Base-by-base conservation (phyloP, 1,140 invertebrate genomes). In the Steinernema feltiae region DNA sequence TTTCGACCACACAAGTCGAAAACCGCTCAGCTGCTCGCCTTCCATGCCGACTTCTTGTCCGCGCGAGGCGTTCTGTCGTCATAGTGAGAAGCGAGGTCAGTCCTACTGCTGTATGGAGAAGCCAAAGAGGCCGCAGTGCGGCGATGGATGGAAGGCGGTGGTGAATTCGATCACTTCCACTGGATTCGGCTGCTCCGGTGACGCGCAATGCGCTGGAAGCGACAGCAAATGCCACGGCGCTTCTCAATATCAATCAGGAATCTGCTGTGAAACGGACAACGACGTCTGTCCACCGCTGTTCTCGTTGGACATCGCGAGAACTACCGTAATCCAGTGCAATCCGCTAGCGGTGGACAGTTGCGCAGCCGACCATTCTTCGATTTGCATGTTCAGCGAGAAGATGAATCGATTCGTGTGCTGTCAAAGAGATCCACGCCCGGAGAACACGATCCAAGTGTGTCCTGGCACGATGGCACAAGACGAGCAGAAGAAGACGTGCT, bases 231-330 rank as follows among this genome's bases (percentile, higher is more conserved):
- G 53, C 53, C 24, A 63, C 24, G 53, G 53, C 12, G 53, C 53
- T 27, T 63, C 53, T 27, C 53, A 63, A 27, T 3, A 17, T 7
- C 53, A 27, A 21, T 63, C 53, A 3, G 53, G 53, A 3, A 63
- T 63, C 53, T 63, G 53, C 53, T 63, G 53, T 63, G 12, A n/a
- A 3, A 7, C 53, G 2, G 53, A 63, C 53, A 63, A 12, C 53
- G 53, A 63, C 53, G 53, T 63, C 7, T 63, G 53, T 63, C 53
- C 53, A 15, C 53, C 53, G 53, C 53, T 63, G 12, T 63, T 63
- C 24, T 63, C 53, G 24, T 27, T 63, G 24, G 53, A 63, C 24
- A 27, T 63, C 12, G 53, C 53, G 7, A 63, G 53, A 27, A 63
- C 53, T 27, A 27, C 53, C 12, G 53, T 27, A 15, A 21, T 63